Base-by-base conservation (phyloP, 1,140 invertebrate species). In the Solenopsis fugax region DNA sequence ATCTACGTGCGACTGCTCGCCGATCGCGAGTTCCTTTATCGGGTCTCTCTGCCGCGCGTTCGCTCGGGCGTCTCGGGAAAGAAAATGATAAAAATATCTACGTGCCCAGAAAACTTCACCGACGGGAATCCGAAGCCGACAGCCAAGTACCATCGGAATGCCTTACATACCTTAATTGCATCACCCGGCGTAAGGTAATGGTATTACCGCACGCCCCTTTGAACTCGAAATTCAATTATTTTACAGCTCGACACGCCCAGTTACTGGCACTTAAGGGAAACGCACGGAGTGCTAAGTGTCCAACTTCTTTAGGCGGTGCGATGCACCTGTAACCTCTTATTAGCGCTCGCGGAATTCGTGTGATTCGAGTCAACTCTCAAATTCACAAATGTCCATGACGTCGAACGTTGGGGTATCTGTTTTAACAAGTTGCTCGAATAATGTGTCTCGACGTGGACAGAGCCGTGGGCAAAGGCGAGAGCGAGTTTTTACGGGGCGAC, bases 141-240 rank as follows among this genome's bases (percentile, higher is more conserved):
- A 72, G 69, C 16, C 71, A 71, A 45, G 73, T 45, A 87, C 52
- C 58, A 60, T 80, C 82, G 75, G 88, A 86, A 88, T 78, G 67
- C 76, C 85, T 90, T 90, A 85, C 85, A 89, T 72, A 86, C 76
- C 81, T 90, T 90, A 91, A 92, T 92, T 92, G 90, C 90, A 56
- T 60, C 81, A 65, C 34, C 72, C 86, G 87, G 82, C 71, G 77
- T 92, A 92, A 93, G 92, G 85, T 93, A 93, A 93, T 88, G 88
- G 73, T 67, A 88, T 93, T 89, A 89, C 87, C 58, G 86, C 92
- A 89, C 76, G 81, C 75, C 72, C 92, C 93, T 94, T 94, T 94
- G 93, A 94, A 89, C 89, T 88, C 86, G 75, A 91, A 93, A 94
- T 93, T 92, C 90, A 91, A 94, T 94, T 93, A 93, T 93, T 92